These are phyloP conservation scores for Muscina levida DNA, from an alignment of 2,888 invertebrate species.

Conservation along the genomic window DNA sequence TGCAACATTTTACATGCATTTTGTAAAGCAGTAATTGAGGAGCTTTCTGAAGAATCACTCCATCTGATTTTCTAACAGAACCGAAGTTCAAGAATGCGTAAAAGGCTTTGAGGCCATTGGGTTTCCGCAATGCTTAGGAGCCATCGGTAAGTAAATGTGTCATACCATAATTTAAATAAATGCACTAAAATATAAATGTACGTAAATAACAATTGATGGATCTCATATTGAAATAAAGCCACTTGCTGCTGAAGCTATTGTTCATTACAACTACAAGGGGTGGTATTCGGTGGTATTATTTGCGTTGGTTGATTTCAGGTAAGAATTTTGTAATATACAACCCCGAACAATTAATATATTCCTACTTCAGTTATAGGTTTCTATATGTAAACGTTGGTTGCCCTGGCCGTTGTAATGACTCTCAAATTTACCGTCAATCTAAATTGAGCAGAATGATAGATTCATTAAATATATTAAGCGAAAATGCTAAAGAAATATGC, in stretches of 20 bases:
- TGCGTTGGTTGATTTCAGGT: conserved; percentile 17
- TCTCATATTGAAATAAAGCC: neutral
- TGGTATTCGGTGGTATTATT: conserved; percentile 20
- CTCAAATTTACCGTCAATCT: neutral
- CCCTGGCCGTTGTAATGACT: conserved; percentile 1
- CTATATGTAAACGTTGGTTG: conserved; percentile 29
- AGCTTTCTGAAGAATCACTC: neutral
- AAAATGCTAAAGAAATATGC: neutral
- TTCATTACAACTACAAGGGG: conserved; percentile 1
- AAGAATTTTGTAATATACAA: neutral
- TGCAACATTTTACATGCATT: neutral
- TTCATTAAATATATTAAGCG: neutral
- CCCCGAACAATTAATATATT: no score
- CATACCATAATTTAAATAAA: neutral
- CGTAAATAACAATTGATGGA: neutral
- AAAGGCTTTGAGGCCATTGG: conserved; percentile 8
- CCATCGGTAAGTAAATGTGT: neutral
- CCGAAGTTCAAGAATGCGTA: neutral
- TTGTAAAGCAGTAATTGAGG: neutral
- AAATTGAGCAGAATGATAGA: neutral
- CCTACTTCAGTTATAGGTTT: neutral
- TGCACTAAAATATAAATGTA: neutral
- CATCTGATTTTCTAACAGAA: neutral
- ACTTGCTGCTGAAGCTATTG: neutral
- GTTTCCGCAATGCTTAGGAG: conserved; percentile 23